phyloP scores from a whole-genome alignment of 2,113 vertebrate genomes.

The Calcarius ornatus region DNA sequence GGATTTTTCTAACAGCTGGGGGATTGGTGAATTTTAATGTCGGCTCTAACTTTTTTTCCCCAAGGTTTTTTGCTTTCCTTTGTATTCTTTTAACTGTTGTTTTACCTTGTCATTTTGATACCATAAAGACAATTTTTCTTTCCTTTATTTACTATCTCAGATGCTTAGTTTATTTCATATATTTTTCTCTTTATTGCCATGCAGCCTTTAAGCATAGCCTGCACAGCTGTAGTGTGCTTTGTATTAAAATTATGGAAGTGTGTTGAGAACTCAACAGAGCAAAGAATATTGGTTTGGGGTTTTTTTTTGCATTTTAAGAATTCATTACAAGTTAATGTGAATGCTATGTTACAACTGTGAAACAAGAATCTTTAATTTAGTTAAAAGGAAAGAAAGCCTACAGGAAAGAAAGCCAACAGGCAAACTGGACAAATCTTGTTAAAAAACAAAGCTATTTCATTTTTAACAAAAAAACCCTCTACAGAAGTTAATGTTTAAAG shows the following conservation, averaged over 20 bases:
- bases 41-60: not conserved
- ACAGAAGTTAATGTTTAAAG: not conserved
- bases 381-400: not conserved
- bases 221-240: not conserved
- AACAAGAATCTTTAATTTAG: not conserved
- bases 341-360: not conserved
- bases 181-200: not conserved
- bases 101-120: not conserved
- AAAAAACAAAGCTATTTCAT: not conserved
- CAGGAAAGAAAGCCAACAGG: not conserved
- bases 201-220: not conserved
- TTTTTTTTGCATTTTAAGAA: not conserved
- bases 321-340: not conserved
- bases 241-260: not conserved
- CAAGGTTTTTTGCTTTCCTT: not conserved
- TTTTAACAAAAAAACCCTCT: not conserved
- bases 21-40: not conserved
- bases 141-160: not conserved
- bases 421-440: not conserved
- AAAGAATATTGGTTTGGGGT: rapidly evolving
- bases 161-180: not conserved
- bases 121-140: not conserved
- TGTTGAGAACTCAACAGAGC: not conserved
- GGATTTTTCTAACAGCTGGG: not conserved
- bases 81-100: not conserved